Evolutionary conservation across 1,140 invertebrate genomes (phyloP), one percentile per base, ranked within the genome.

Genomic region (Potamilus streckersoni): DNA sequence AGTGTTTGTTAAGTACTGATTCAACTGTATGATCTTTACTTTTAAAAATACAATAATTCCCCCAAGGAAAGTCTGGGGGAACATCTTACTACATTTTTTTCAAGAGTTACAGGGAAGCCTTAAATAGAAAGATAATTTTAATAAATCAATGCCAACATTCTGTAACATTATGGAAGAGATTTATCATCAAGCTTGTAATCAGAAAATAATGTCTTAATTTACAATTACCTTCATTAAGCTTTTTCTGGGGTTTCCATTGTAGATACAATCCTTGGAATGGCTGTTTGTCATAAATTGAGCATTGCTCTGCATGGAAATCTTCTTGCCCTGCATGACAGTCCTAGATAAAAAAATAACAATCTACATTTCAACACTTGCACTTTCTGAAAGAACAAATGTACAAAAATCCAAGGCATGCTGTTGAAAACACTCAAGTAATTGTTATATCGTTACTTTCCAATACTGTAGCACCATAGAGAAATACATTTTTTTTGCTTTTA

Each of bases 281-380:
- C 73, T 94, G 92, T 63, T 94, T 92, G 85, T 97, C 94, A 87
- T 93, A 95, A 72, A 92, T 89, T 14, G 93, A 89, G 86, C 96
- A 98, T 86, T 96, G 98, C 82, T 96, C 95, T 20, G 93, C 88
- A 59, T 96, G 93, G 78, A 95, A 94, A 88, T 95, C 95, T 71
- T 89, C 87, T 20, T 91, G 89, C 63, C 92, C 92, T 0, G 89
- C 74, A 0, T 93, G 92, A 86, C 95, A 97, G 23, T 93, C 91
- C 74, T 93, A 57, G 57, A 78, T 19, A 49, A 6, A 49, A 49
- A 49, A 49, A 49, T 8, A 49, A 49, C 11, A 49, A 49, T 49
- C 38, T 67, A 66, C 55, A 67, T 31, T 64, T 31, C 2, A 66
- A 62, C 11, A 62, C 23, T 62, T 62, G 6, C 19, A n/a, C 23